Conservation (phyloP, 2,888 invertebrate species). For the Miltochrista miniata region DNA sequence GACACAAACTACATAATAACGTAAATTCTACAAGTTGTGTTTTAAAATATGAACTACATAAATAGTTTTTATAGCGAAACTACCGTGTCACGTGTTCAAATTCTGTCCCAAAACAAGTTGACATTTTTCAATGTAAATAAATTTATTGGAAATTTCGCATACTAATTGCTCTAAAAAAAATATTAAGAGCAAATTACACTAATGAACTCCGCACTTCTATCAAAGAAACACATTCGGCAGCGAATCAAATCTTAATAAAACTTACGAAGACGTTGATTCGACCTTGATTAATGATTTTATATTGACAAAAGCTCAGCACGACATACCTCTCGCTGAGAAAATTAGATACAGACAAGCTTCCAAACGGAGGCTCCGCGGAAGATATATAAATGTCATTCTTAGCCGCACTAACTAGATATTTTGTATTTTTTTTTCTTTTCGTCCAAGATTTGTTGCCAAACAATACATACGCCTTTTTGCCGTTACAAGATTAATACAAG, state of each 20-base stretch:
- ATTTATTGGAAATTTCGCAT: too few relatives aligned
- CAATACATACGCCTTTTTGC: background rate
- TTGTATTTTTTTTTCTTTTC: background rate
- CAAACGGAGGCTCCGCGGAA: slow-evolving; percentile 44
- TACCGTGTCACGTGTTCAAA: too few relatives aligned
- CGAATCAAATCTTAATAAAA: slow-evolving; percentile 62
- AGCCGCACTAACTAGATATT: slow-evolving; percentile 36
- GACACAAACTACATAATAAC: too few relatives aligned
- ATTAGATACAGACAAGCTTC: slow-evolving; percentile 59
- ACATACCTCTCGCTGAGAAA: slow-evolving; percentile 64
- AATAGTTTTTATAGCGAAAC: too few relatives aligned
- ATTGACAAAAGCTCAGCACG: slow-evolving; percentile 74
- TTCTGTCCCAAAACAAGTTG: too few relatives aligned
- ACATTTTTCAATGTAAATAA: too few relatives aligned
- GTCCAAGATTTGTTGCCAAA: background rate
- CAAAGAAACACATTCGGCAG: slow-evolving; percentile 35
- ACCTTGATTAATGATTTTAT: slow-evolving; percentile 71
- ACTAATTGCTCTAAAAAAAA: too few relatives aligned
- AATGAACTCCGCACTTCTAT: slow-evolving; percentile 17
- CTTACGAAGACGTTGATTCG: slow-evolving; percentile 57
- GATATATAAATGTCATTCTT: slow-evolving; percentile 51
- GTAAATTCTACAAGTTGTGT: too few relatives aligned
- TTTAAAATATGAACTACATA: too few relatives aligned
- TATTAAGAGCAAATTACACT: slow-evolving; percentile 2
- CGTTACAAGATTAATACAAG: background rate